A percentile compares a stretch with the other conserved stretches of the same genome.
These are phyloP conservation scores for Agelas oroides DNA, from an alignment of 37 sponge, comb jelly and placozoan genomes.

Conservation along the genomic window DNA sequence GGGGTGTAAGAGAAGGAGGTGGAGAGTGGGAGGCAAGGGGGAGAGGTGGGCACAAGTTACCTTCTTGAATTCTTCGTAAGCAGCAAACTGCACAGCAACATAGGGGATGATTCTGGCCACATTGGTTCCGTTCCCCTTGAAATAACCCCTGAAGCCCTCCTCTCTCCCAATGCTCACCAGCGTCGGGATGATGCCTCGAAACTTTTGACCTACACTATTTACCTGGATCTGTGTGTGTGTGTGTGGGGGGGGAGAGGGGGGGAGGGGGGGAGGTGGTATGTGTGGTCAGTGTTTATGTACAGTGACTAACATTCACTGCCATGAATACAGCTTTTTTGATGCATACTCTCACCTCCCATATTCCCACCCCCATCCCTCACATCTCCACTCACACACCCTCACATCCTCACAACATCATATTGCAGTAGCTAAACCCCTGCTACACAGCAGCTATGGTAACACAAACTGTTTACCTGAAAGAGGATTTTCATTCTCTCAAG, in stretches of 20 bases:
- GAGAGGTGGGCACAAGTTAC: conserved; percentile 6
- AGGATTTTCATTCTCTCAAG: conserved; percentile 79
- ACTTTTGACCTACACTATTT: conserved; percentile 15
- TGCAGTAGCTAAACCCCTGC: no score
- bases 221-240: no score
- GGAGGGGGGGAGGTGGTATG: no score
- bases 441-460: no score
- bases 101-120: conserved; percentile 74
- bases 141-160: conserved; percentile 67
- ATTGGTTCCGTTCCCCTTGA: conserved; percentile 82
- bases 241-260: no score
- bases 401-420: no score
- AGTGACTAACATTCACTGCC: no score
- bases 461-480: conserved; percentile 69
- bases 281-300: no score
- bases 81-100: conserved; percentile 81
- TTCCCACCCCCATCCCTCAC: no score
- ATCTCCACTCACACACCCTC: no score
- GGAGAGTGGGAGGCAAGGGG: not conserved
- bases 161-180: conserved; percentile 54
- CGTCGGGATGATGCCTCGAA: conserved; percentile 44
- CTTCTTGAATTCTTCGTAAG: conserved; percentile 83
- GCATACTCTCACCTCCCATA: no score
- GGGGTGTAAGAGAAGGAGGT: not conserved
- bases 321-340: no score